Conservation (phyloP, 2,113 vertebrate species). For the Protomyctophum bolini region DNA sequence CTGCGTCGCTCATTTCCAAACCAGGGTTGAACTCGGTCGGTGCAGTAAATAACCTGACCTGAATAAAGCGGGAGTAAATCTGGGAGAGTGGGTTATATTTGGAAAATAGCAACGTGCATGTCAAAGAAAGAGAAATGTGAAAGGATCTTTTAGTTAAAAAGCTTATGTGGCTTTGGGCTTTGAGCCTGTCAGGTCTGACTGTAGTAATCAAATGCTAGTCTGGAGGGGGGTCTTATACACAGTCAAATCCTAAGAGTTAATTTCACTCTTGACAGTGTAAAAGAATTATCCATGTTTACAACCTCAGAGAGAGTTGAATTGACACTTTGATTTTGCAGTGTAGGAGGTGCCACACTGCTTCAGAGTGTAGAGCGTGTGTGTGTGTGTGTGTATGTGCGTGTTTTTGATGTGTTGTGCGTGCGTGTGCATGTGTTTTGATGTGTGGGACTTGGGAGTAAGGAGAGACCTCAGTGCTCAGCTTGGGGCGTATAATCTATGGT, state of each 20-base stretch:
- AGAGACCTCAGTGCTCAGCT: slow-evolving; percentile 72
- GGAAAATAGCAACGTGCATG: slow-evolving; percentile 54
- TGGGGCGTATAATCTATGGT: slow-evolving; percentile 77
- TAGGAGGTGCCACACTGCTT: slow-evolving; percentile 57
- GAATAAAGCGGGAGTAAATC: slow-evolving; percentile 67
- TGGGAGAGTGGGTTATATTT: slow-evolving; percentile 64
- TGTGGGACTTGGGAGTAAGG: slow-evolving; percentile 51
- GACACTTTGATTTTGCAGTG: too few species aligned
- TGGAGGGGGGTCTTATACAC: slow-evolving; percentile 52
- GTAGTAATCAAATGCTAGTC: slow-evolving; percentile 72
- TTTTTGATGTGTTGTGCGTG: background rate
- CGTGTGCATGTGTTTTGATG: slow-evolving; percentile 22
- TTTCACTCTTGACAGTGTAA: too few species aligned
- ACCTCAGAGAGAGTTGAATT: too few species aligned
- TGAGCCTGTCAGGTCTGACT: slow-evolving; percentile 71
- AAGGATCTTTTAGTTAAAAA: slow-evolving; percentile 64
- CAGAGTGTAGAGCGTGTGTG: slow-evolving; percentile 55
- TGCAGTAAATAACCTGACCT: slow-evolving; percentile 76
- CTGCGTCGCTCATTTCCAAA: slow-evolving; percentile 49
- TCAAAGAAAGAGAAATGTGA: slow-evolving; percentile 61
- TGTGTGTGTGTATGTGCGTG: slow-evolving; percentile 27
- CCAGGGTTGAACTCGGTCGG: slow-evolving; percentile 63
- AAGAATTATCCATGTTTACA: too few species aligned
- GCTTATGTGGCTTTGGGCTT: slow-evolving; percentile 44
- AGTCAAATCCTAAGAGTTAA: too few species aligned